Percentiles rank a stretch among this genome's conserved stretches.
These are phyloP conservation scores for Pempheris klunzingeri DNA, from an alignment of 2,797 vertebrate species.

Conservation along the genomic window DNA sequence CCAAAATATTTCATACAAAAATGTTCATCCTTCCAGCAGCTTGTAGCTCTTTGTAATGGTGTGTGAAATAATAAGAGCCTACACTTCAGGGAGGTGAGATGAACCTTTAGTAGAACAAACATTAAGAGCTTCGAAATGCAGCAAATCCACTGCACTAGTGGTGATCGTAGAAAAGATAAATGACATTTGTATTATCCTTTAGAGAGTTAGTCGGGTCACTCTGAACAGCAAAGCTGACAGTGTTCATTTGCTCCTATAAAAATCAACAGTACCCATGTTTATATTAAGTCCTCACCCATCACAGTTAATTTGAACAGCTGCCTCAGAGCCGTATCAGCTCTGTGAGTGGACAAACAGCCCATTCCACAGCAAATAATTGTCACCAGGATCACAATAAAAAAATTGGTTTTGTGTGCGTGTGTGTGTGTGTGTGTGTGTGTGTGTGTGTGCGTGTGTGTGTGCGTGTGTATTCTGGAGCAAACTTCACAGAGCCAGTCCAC, in stretches of 20 bases:
- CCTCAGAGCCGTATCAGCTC: conserved; percentile 51
- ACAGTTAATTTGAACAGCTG: conserved; percentile 76
- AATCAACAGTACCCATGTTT: conserved; percentile 61
- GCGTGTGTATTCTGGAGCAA: conserved; percentile 21
- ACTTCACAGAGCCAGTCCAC: conserved; percentile 10
- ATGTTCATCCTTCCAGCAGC: not conserved
- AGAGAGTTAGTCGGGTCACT: conserved; percentile 12
- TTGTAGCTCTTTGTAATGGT: not conserved
- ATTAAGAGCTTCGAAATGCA: not conserved
- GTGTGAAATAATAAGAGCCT: not conserved
- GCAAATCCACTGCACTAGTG: not conserved
- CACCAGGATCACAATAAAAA: conserved; percentile 28
- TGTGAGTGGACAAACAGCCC: conserved; percentile 59
- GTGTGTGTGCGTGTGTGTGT: too few relatives aligned
- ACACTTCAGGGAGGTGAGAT: not conserved
- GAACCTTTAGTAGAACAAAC: not conserved
- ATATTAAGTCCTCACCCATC: conserved; percentile 56
- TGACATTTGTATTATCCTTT: not conserved
- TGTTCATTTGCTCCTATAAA: conserved; percentile 52
- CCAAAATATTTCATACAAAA: conserved; percentile 4
- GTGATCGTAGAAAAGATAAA: not conserved
- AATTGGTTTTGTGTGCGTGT: conserved; percentile 20
- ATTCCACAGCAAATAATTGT: conserved; percentile 55
- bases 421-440: too few relatives aligned
- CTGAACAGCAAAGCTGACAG: conserved; percentile 30